phyloP scores from a whole-genome alignment of 92 coral and sea anemone species.

The Phenganax marumi region DNA sequence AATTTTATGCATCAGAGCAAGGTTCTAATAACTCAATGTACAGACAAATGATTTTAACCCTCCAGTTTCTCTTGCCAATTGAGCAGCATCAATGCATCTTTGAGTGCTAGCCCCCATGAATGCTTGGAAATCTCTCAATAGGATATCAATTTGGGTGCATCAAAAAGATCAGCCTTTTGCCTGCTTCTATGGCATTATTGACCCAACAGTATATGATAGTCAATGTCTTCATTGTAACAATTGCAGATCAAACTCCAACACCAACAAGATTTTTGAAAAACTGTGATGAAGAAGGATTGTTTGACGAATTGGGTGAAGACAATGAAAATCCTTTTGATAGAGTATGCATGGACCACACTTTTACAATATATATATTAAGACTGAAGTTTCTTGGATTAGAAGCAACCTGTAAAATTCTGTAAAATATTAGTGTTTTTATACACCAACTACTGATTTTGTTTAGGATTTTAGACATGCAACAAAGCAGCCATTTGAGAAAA shows the following conservation, averaged over 20 bases:
- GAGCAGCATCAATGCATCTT: too few relatives aligned
- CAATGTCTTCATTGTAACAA: background rate
- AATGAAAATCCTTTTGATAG: slow-evolving; percentile 86
- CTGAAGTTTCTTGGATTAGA: background rate
- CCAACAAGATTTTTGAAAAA: slow-evolving; percentile 94
- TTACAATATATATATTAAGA: background rate
- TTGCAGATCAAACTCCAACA: slow-evolving; percentile 95
- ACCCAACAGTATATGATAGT: too few relatives aligned
- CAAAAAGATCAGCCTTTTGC: background rate
- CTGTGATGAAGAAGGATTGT: slow-evolving; percentile 94
- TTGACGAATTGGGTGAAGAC: slow-evolving; percentile 77
- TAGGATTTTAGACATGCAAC: slow-evolving; percentile 89
- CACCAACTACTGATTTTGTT: background rate
- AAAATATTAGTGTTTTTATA: background rate
- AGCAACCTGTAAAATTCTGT: too few relatives aligned
- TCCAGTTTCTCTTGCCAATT: too few relatives aligned
- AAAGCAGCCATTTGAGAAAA: slow-evolving; percentile 53
- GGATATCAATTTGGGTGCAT: too few relatives aligned
- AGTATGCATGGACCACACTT: slow-evolving; percentile 44
- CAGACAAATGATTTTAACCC: too few relatives aligned
- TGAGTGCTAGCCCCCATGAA: too few relatives aligned
- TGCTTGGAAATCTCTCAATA: too few relatives aligned
- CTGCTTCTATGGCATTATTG: background rate
- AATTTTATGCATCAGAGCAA: too few relatives aligned
- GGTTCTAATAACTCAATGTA: too few relatives aligned